A percentile compares a stretch with the other conserved stretches of the same genome.
These are phyloP conservation scores for Achroia grisella DNA, from an alignment of 1,140 invertebrate species.

Conservation along the genomic window DNA sequence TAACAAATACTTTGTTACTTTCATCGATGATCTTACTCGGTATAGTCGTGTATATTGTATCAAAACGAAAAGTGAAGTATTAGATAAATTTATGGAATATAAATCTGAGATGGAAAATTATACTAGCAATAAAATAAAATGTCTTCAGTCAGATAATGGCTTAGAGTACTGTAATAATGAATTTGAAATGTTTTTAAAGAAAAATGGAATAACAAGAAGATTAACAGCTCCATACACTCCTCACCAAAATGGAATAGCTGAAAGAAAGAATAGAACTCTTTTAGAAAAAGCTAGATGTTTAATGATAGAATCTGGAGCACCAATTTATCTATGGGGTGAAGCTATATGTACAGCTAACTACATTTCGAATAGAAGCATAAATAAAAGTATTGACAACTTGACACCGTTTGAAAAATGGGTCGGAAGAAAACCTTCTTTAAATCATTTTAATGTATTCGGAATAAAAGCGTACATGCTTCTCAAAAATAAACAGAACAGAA, in stretches of 20 bases:
- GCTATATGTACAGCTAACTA: too few species aligned
- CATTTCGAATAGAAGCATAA: too few species aligned
- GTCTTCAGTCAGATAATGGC: slow-evolving; percentile 53
- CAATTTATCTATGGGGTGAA: too few species aligned
- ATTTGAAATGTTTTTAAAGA: slow-evolving; percentile 34
- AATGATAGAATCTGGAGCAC: too few species aligned
- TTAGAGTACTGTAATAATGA: slow-evolving; percentile 40
- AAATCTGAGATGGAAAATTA: slow-evolving; percentile 34
- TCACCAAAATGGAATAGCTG: slow-evolving; percentile 51
- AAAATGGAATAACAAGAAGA: slow-evolving; percentile 31
- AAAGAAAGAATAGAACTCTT: slow-evolving; percentile 35
- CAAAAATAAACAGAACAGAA: too few species aligned
- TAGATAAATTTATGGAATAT: slow-evolving; percentile 32
- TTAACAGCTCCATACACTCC: slow-evolving; percentile 32
- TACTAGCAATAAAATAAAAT: slow-evolving; percentile 24
- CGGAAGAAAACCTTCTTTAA: too few species aligned
- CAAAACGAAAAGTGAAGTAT: slow-evolving; percentile 44
- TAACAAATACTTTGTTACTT: slow-evolving; percentile 45
- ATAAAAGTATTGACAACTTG: too few species aligned
- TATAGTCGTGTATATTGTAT: slow-evolving; percentile 46
- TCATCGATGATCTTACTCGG: slow-evolving; percentile 54
- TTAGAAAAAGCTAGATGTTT: too few species aligned
- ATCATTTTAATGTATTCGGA: too few species aligned
- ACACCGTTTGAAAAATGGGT: too few species aligned
- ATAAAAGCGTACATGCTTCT: too few species aligned